Base-by-base conservation (phyloP, 2,888 invertebrate genomes). In the Ecdyonurus torrentis region DNA sequence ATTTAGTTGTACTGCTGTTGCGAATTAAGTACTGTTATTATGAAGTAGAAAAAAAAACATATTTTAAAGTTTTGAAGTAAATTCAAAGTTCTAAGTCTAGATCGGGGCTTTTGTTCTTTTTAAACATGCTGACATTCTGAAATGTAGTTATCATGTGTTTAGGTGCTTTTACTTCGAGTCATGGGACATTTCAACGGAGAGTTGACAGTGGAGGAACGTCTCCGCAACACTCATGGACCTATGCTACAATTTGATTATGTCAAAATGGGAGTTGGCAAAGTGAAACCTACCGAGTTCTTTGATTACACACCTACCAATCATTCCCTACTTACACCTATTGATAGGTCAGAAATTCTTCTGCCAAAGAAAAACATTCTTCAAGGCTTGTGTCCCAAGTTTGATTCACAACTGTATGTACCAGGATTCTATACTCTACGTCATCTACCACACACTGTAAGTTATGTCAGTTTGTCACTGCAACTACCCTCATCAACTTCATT, bases 381-480 rank as follows among this genome's bases (percentile, higher is more conserved):
- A 64, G 91, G 92, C 5, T 78, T 89, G 65, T 79, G 86, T 71
- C 83, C 84, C 0, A 85, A 84, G 63, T 85, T 84, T 0, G 76
- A 79, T 64, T 74, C 83, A 37, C 83, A 87, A 69, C 79, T 87
- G 61, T 84, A 87, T 72, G 91, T 86, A 74, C 89, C 91, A 0
- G 97, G 97, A 10, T 98, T 98, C 74, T 96, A 97, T 0, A 93
- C 93, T 0, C 81, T 96, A 75, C 86, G 86, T 68, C 89, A 94
- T 74, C 76, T 97, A 52, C 78, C 85, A 23, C 92, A 92, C 73
- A 80, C 77, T 71, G 91, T 89, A 74, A n/a, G n/a, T n/a, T n/a
- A n/a, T n/a, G n/a, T n/a, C n/a, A n/a, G n/a, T n/a, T n/a, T n/a
- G n/a, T n/a, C n/a, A n/a, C n/a, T n/a, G n/a, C n/a, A n/a, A n/a